A percentile compares a stretch with the other conserved stretches of the same genome.
phyloP scores from a whole-genome alignment of 2,113 vertebrate species.

The Eptesicus fuscus region DNA sequence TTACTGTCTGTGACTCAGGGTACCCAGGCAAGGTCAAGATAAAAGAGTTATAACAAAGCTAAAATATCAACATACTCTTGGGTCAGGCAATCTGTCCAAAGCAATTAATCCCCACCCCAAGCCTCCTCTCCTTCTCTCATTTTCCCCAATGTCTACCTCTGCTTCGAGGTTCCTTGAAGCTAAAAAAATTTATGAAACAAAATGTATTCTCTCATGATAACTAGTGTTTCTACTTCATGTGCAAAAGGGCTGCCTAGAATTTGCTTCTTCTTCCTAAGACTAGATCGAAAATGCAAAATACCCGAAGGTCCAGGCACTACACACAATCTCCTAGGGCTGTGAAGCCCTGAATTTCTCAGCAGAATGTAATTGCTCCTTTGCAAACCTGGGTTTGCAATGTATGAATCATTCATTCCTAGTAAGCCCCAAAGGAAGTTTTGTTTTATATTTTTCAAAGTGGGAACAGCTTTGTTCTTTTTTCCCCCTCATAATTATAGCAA shows the following conservation, averaged over 20 bases:
- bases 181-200: not conserved
- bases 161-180: not conserved
- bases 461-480: not conserved
- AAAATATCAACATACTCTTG: not conserved
- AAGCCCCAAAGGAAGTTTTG: not conserved
- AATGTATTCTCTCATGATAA: not conserved
- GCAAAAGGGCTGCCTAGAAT: not conserved
- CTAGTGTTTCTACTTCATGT: not conserved
- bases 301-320: not conserved
- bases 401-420: not conserved
- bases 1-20: not conserved
- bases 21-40: not conserved
- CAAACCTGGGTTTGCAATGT: not conserved
- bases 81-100: not conserved
- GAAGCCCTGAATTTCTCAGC: not conserved
- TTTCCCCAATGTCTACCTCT: not conserved
- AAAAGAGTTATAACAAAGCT: not conserved
- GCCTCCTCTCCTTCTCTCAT: not conserved
- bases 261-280: not conserved
- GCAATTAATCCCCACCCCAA: not conserved
- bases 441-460: not conserved
- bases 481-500: constrained; percentile 21
- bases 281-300: not conserved
- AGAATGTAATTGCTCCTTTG: not conserved
- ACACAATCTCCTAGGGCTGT: fast-evolving